Base-by-base conservation (phyloP, 2,888 invertebrate species). In the Teleiodes luculella region DNA sequence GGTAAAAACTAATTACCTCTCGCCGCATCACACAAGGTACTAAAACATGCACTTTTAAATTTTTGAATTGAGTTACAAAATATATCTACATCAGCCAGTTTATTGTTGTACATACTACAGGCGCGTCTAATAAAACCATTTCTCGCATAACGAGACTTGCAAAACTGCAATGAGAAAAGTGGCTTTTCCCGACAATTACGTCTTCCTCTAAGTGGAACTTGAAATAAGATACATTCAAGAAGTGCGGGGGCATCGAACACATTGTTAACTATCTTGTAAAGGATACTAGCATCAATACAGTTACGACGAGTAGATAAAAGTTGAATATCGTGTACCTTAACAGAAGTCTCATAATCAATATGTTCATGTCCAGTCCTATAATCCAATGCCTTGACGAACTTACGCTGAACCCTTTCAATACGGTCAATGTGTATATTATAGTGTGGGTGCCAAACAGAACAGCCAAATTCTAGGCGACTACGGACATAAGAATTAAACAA, bases 381-480 rank as follows among this genome's bases (percentile, higher is more conserved):
- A 11, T 47, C 33, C 3, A 47, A 16, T 1, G 31, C 13, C 18
- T 49, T 49, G 1, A 49, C 13, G 18, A 49, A 37, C 16, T 48
- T 48, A 10, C 11, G 31, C 14, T 48, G 48, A 24, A 48, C 20
- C 35, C 18, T 35, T 13, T 48, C 49, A 11, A 49, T 20, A 7
- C 49, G 35, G n/a, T 18, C 37, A 1, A 4, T 36, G 13, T 49
- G 28, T 3, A 31, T 78, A 62, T 30, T 80, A 65, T 53, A 83
- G 76, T n/a, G 78, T 72, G 54, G 93, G 93, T 68, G 91, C 36
- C 37, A 49, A 5, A 49, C 49, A 10, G 24, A 8, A 49, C 24
- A 37, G 3, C 14, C 36, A 37, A 37, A 49, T 16, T 49, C 49
- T 7, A 49, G 28, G n/a, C 13, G n/a, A 16, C 49, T 49, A 13